A percentile compares a stretch with the other conserved stretches of the same genome.
phyloP scores from a whole-genome alignment of 30 jellyfish, hydroid and myxozoan species.

The Clytia hemisphaerica region DNA sequence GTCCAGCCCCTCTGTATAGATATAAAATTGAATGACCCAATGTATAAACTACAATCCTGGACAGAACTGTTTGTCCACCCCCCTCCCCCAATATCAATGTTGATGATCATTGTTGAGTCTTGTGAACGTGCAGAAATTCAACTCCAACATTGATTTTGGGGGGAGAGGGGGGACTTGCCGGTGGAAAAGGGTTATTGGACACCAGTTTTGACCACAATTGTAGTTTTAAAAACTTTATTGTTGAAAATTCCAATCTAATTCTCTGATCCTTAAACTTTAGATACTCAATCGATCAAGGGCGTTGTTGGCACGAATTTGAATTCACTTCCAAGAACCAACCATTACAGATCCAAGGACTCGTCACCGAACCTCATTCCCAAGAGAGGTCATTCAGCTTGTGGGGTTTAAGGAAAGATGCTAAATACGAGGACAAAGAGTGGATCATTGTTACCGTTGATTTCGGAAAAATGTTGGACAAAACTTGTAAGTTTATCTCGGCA shows the following conservation, averaged over 20 bases:
- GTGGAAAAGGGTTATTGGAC: too few relatives aligned
- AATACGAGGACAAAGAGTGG: slow-evolving; percentile 40
- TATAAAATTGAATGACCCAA: too few relatives aligned
- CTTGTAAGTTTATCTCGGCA: slow-evolving; percentile 64
- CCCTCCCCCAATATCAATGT: too few relatives aligned
- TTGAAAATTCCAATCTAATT: not conserved
- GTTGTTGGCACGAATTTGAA: slow-evolving; percentile 60
- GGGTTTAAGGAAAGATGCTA: slow-evolving; percentile 41
- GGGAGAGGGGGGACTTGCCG: too few relatives aligned
- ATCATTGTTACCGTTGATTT: slow-evolving; percentile 71
- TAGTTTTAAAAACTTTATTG: not conserved
- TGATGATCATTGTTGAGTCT: too few relatives aligned
- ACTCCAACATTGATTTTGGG: too few relatives aligned
- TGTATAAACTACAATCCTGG: too few relatives aligned
- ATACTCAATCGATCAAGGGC: slow-evolving; percentile 83
- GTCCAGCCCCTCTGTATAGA: too few relatives aligned
- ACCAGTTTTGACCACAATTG: too few relatives aligned
- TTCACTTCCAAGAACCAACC: slow-evolving; percentile 51
- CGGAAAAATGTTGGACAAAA: slow-evolving; percentile 39
- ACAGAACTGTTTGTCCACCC: too few relatives aligned
- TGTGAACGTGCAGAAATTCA: too few relatives aligned
- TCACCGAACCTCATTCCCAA: slow-evolving; percentile 75
- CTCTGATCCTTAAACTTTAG: slow-evolving; percentile 19
- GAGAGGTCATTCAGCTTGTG: slow-evolving; percentile 68
- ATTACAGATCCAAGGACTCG: slow-evolving; percentile 53